Base-by-base conservation (phyloP, 2,888 invertebrate species). In the Lasiommata megera region DNA sequence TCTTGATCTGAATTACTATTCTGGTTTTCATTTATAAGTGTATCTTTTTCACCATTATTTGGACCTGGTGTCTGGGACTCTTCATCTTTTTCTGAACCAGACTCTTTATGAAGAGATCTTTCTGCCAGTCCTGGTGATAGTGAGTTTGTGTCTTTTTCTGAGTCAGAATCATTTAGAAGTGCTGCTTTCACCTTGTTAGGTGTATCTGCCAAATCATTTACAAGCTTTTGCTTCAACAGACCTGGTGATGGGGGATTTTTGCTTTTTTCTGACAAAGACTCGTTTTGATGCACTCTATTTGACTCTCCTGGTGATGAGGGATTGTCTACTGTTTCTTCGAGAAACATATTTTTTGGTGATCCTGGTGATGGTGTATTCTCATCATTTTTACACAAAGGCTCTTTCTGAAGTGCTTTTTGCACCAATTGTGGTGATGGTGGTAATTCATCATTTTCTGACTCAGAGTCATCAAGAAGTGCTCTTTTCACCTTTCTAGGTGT, bases 71-170 rank as follows among this genome's bases (percentile, higher is more conserved):
- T 16, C 16, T 9, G 12, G 8, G 12, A n/a, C n/a, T 43, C 51
- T 28, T 31, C 46, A 41, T 51, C 43, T 43, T 40, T 41, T 61
- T 73, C 73, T 40, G 76, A 70, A 58, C 73, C 75, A 48, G 75
- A 76, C 50, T 70, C 66, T 59, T 60, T 44, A 28, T 70, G 59
- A 14, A 73, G 62, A 6, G 64, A 58, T 47, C 64, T 65, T 60
- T 68, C 72, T 29, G 57, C 56, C 56, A 58, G 53, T 11, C 66
- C 55, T 38, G 54, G 58, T 44, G 55, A 34, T 9, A 11, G 9
- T 1, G 31, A 9, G 9, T 36, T 36, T 36, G 1, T 36, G 12
- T 36, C n/a, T n/a, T 36, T 36, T n/a, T 36, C 36, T n/a, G 36
- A 36, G 2, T 6, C 11, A n/a, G 36, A 36, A 2, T 36, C 36